Percentiles rank a stretch among this genome's conserved stretches.
Evolutionary conservation across 2,797 vertebrate species (phyloP).

Genomic region (Halcyon chelicuti): DNA sequence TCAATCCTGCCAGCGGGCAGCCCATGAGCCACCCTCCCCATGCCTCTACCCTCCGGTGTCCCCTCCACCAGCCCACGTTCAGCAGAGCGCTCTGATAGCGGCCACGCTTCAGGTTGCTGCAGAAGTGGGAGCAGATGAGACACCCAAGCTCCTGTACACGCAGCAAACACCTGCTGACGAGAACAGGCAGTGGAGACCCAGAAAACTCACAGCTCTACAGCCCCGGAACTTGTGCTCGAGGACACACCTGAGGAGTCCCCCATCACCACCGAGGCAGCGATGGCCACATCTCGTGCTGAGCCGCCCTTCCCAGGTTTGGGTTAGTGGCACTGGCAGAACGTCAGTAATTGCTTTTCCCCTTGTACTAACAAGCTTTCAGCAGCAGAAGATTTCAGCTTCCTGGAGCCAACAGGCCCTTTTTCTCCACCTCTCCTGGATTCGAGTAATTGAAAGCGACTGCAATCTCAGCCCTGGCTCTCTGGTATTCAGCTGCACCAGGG

Average conservation of each 20-base stretch:
- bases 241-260: neutral
- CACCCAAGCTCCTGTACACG: accelerated
- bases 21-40: accelerated
- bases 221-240: neutral
- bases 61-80: neutral
- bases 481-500: conserved; percentile 69
- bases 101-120: accelerated
- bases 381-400: conserved; percentile 75
- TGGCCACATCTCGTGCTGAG: neutral
- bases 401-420: conserved; percentile 76
- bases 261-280: neutral
- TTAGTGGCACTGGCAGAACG: conserved; percentile 37
- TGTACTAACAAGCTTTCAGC: conserved; percentile 77
- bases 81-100: neutral
- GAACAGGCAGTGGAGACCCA: neutral
- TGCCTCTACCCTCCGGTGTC: accelerated
- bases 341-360: conserved; percentile 76
- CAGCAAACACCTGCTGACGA: neutral
- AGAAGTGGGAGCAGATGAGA: neutral
- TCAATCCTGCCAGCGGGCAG: accelerated
- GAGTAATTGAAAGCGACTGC: conserved; percentile 81
- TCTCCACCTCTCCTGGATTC: conserved; percentile 71
- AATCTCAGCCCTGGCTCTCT: conserved; percentile 72
- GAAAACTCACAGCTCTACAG: neutral
- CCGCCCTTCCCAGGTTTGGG: neutral